Base-by-base conservation (phyloP, 2,113 vertebrate species). In the Centropus bengalensis region DNA sequence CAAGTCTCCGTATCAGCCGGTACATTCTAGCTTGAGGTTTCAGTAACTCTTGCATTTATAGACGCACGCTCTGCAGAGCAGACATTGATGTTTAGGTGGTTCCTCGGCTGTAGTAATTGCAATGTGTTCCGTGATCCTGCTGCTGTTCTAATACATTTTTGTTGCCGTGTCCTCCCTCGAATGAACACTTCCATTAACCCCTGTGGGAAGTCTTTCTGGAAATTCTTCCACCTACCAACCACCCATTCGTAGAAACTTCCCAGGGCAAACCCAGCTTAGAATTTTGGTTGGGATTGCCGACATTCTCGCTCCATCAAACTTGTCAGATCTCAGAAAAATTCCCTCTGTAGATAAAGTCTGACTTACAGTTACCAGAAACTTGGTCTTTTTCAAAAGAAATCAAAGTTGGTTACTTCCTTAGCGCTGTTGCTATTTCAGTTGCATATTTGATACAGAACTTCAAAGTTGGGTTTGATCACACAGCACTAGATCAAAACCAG, bases 1-100 rank as follows among this genome's bases (percentile, higher is more conserved):
- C 94, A 91, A 84, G 78, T 88, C 95, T 96, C 87, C 89, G 49
- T 85, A 89, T 93, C 88, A 96, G 64, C 89, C 83, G 14, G 78
- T 95, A 81, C 66, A 14, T 90, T 97, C 94, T 97, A 88, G 73
- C 95, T 95, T 96, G 95, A 96, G 82, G 94, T 97, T 97, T 98
- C 96, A 77, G 42, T 94, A 77, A 33, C 79, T 47, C 33, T 75
- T 78, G 60, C 96, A 89, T 96, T 92, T 97, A 92, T 79, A 87
- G 78, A 85, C 89, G 33, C 66, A 36, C 88, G 40, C 24, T 77
- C 75, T 71, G 74, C 91, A 78, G 74, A 97, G 88, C 70, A 94
- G 63, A 33, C 28, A 32, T 30, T 91, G 80, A 80, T 67, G 79
- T 88, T 86, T 74, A 82, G 38, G 24, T 67, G 44, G 63, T 82